These are phyloP conservation scores for Emys orbicularis DNA, from an alignment of 2,797 vertebrate genomes.

Conservation along the genomic window DNA sequence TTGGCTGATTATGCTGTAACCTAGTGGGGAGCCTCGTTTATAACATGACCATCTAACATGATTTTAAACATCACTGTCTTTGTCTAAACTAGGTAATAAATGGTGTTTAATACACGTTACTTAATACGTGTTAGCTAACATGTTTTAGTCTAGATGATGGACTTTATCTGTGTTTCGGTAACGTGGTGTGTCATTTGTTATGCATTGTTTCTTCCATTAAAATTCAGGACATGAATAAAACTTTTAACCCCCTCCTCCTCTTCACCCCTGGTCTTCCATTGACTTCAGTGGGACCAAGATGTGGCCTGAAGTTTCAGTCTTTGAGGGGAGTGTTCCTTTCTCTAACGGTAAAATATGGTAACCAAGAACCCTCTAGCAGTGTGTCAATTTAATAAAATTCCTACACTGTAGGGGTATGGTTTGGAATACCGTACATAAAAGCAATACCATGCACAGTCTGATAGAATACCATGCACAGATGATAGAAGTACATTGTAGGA, in stretches of 20 bases:
- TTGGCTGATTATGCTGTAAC: background rate
- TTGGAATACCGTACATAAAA: background rate
- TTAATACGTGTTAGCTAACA: background rate
- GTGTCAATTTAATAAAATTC: background rate
- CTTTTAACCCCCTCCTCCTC: background rate
- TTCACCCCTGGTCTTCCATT: background rate
- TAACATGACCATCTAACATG: background rate
- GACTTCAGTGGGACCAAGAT: background rate
- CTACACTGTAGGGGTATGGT: background rate
- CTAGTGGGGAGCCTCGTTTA: background rate
- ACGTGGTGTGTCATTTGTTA: background rate
- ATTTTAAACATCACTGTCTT: constrained; percentile 28
- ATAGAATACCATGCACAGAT: background rate
- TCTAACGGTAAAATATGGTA: background rate
- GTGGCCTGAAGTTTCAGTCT: background rate
- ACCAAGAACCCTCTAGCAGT: background rate
- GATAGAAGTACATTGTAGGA: background rate
- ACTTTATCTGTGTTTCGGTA: background rate
- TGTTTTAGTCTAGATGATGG: background rate
- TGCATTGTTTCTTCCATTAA: background rate
- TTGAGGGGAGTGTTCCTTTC: background rate
- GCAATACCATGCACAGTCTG: background rate
- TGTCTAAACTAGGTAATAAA: background rate
- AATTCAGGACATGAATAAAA: background rate
- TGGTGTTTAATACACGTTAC: background rate